Base-by-base conservation (phyloP, 1,140 invertebrate genomes). In the Ceratosolen solmsi region DNA sequence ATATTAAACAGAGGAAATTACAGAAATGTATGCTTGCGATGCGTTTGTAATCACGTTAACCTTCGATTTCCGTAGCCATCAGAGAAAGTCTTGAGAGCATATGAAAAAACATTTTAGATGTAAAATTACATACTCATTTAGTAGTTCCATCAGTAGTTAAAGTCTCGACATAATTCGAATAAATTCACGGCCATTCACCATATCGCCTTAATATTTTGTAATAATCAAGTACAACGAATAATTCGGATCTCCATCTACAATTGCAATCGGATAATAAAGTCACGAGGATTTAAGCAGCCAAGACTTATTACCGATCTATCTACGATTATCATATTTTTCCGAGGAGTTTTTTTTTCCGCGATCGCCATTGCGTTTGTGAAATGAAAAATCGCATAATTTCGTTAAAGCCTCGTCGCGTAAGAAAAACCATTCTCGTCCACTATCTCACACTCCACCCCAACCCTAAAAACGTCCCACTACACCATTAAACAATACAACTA, bases 61-160 rank as follows among this genome's bases (percentile, higher is more conserved):
- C 25, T 63, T 36, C 3, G 17, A 33, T 63, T 63, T 33, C 30
- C 13, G 27, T 20, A 8, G 27, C 25, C 11, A 20, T 4, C 13
- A 17, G 60, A 63, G 60, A 63, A 63, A 63, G 60, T 63, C 33
- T 63, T 33, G 17, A 63, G 30, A 63, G 60, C 30, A 27, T 33
- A 33, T 27, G 30, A 15, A 63, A 63, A 27, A 63, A 27, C 17
- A 33, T 33, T 63, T 33, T 30, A 27, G 27, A 63, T 63, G 27
- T 63, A 33, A 63, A 63, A 63, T 63, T 33, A 60, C 30, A 63
- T 17, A 33, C 60, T 33, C 15, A 27, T 63, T 33, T 63, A 33
- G 60, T 63, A n/a, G n/a, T n/a, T 15, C 27, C 60, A 13, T 36
- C 33, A 0, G 15, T 25, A 63, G 30, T 17, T 63, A 4, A 2